phyloP scores from a whole-genome alignment of 2,888 invertebrate species.

The Maniola hyperantus region DNA sequence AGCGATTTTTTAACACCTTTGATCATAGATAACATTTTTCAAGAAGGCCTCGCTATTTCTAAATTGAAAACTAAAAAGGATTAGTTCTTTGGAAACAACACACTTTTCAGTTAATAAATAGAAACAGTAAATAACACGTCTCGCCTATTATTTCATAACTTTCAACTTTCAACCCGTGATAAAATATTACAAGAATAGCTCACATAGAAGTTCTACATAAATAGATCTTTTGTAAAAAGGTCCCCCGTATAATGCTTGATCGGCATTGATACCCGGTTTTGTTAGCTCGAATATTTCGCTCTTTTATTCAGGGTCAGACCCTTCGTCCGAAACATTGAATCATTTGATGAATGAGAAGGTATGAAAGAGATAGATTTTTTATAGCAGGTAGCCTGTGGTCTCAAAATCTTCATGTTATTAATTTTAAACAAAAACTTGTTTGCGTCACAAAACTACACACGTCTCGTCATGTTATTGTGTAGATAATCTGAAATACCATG shows the following conservation, averaged over 20 bases:
- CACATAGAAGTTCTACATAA: neutral
- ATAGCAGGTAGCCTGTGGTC: neutral
- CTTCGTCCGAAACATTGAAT: conserved; percentile 27
- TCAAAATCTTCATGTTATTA: neutral
- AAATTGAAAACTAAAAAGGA: too few species aligned
- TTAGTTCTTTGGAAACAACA: too few species aligned
- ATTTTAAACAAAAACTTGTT: neutral
- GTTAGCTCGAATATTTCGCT: conserved; percentile 26
- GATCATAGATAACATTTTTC: too few species aligned
- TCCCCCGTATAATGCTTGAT: conserved; percentile 12
- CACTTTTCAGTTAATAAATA: neutral
- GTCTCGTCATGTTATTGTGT: neutral
- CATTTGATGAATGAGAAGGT: conserved; percentile 32
- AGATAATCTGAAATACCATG: neutral
- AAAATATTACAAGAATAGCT: neutral
- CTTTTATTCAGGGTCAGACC: conserved; percentile 33
- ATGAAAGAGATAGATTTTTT: conserved; percentile 26
- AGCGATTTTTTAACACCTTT: too few species aligned
- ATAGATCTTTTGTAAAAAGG: neutral
- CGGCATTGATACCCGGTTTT: conserved; percentile 21
- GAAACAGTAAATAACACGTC: neutral
- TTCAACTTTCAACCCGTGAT: neutral
- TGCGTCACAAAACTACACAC: neutral
- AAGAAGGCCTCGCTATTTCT: too few species aligned
- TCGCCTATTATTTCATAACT: neutral